Base-by-base conservation (phyloP, 92 coral and sea anemone species). In the Pocillopora meandrina region DNA sequence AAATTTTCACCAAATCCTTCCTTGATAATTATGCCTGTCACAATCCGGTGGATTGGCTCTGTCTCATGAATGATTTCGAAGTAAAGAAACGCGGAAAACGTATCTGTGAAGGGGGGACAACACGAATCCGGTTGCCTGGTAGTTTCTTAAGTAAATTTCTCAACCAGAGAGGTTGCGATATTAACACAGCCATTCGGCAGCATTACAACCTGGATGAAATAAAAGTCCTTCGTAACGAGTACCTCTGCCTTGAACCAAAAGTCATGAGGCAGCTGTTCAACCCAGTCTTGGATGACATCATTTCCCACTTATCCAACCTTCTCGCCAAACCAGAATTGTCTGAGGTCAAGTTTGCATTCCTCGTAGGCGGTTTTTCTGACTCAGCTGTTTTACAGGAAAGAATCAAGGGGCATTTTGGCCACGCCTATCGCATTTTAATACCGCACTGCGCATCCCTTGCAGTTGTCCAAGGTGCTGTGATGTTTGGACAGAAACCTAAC, bases 41-140 rank as follows among this genome's bases (percentile, higher is more conserved):
- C 42, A 79, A 84, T 60, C 91, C 92, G 1, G 84, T 78, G 31
- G 92, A 89, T 71, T 84, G 92, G 89, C 89, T 83, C 20, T 73
- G 79, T 31, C 79, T 26, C 26, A 26, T 26, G 26, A 26, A 26
- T 26, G 26, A 26, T 26, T 26, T 26, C 26, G 26, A 26, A 71
- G 77, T 82, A 42, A 85, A 88, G 66, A 88, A 88, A 61, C 92
- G 92, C 49, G 88, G 85, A 12, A 87, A 84, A 58, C 85, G 78
- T 6, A 77, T 87, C 14, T 73, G 75, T 2, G n/a, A n/a, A n/a
- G 92, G 85, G 62, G 91, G 84, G 12, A 87, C 85, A 31, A 74
- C 85, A 0, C 84, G 92, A 61, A 69, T 89, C 7, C 77, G 85
- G 26, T 69, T 89, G 12, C 89, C 92, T 13, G 72, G 15, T 75